Percentiles rank a stretch among this genome's conserved stretches.
Conservation (phyloP, 2,888 invertebrate species). For the Drosophila rellima region DNA sequence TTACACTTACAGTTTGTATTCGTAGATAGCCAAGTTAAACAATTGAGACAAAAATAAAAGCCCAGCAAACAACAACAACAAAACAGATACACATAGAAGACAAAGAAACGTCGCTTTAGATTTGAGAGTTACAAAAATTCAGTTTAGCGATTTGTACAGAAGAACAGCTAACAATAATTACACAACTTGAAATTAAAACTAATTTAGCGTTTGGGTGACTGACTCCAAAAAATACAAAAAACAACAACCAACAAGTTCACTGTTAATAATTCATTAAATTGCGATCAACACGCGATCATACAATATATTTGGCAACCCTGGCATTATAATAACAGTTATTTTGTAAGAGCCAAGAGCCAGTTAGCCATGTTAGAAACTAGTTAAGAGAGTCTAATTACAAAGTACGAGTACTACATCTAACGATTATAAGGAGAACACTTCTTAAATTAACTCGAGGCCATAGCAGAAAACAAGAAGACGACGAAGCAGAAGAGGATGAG, state of each 20-base stretch:
- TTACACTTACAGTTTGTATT: constrained; percentile 63
- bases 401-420: constrained; percentile 9
- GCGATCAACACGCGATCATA: constrained; percentile 46
- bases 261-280: constrained; percentile 70
- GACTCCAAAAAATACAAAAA: constrained; percentile 28
- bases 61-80: constrained; percentile 19
- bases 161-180: constrained; percentile 13
- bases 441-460: constrained; percentile 40
- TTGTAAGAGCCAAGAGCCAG: constrained; percentile 40
- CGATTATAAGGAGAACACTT: constrained; percentile 22
- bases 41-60: constrained; percentile 49
- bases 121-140: constrained; percentile 50
- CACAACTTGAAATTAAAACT: constrained; percentile 18
- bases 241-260: constrained; percentile 58
- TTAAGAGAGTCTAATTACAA: constrained; percentile 47
- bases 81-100: constrained; percentile 16
- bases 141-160: constrained; percentile 54
- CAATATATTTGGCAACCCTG: constrained; percentile 33
- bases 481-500: neutral
- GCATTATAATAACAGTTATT: constrained; percentile 59
- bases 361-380: constrained; percentile 39
- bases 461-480: constrained; percentile 13
- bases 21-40: constrained; percentile 75
- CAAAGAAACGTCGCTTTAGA: constrained; percentile 27
- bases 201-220: constrained; percentile 46